Evolutionary conservation across 2,888 invertebrate species (phyloP).

Genomic region (Heliconius charithonia): DNA sequence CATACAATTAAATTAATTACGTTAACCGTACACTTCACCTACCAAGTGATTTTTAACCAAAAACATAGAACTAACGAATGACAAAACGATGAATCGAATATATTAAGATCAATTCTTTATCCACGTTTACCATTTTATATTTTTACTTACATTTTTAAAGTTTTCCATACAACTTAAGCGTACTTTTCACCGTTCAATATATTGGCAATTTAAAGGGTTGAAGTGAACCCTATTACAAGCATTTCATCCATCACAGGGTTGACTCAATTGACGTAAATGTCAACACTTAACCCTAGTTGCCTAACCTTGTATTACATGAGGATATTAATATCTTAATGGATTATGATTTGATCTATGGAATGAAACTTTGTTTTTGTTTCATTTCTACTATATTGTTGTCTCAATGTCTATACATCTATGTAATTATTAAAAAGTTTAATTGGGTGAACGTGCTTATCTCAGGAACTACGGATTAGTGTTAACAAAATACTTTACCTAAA

Average conservation of each 20-base stretch:
- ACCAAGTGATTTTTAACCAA: too few relatives aligned
- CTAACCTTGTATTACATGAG: constrained; percentile 63
- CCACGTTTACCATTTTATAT: too few relatives aligned
- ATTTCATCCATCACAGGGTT: constrained; percentile 74
- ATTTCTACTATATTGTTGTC: background rate
- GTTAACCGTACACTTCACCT: too few relatives aligned
- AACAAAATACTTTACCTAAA: too few relatives aligned
- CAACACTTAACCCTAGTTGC: constrained; percentile 73
- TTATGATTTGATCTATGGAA: constrained; percentile 1
- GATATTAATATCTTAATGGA: constrained; percentile 31
- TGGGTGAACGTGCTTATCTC: background rate
- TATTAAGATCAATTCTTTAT: too few relatives aligned
- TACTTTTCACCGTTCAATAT: constrained; percentile 32
- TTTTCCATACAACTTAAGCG: background rate
- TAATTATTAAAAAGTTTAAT: too few relatives aligned
- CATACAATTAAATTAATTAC: too few relatives aligned
- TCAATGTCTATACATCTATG: background rate
- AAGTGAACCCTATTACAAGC: constrained; percentile 60
- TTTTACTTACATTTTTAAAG: constrained; percentile 4
- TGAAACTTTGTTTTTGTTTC: background rate
- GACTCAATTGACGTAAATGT: constrained; percentile 78
- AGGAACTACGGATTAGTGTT: background rate
- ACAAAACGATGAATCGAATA: too few relatives aligned
- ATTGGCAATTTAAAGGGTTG: constrained; percentile 68
- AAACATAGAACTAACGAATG: too few relatives aligned